Percentiles rank a stretch among this genome's conserved stretches.
phyloP scores from a whole-genome alignment of 1,140 invertebrate genomes.

The Penaeus japonicus region DNA sequence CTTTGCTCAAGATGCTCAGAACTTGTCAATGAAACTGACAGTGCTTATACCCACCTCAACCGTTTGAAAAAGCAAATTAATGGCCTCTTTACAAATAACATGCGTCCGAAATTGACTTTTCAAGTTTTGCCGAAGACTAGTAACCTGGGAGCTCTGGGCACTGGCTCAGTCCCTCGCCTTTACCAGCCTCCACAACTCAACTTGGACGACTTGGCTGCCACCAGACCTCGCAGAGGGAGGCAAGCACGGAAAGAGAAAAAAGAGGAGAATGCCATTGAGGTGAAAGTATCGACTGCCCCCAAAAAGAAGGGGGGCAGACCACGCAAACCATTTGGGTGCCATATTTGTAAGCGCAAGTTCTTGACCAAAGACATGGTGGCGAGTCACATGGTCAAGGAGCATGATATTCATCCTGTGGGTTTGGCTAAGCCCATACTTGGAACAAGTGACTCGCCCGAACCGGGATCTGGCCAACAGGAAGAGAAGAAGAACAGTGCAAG shows the following conservation, averaged over 20 bases:
- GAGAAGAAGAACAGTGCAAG: neutral
- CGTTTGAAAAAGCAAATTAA: slow-evolving; percentile 23
- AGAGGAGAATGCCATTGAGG: neutral
- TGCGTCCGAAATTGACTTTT: slow-evolving; percentile 35
- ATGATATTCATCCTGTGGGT: neutral
- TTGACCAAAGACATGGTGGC: slow-evolving; percentile 15
- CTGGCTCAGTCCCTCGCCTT: neutral
- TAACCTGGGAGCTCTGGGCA: neutral
- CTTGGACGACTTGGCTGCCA: slow-evolving; percentile 22
- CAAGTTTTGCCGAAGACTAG: slow-evolving; percentile 28
- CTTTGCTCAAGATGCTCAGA: slow-evolving; percentile 36
- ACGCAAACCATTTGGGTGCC: slow-evolving; percentile 36
- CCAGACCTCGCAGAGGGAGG: slow-evolving; percentile 3
- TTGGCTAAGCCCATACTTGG: neutral
- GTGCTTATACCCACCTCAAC: slow-evolving; percentile 22
- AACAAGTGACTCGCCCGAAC: neutral
- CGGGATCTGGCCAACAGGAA: neutral
- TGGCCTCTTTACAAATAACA: slow-evolving; percentile 4
- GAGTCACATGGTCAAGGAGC: slow-evolving; percentile 32
- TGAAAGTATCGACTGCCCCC: neutral
- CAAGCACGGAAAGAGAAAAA: neutral
- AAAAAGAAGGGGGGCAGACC: slow-evolving; percentile 42
- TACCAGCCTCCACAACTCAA: slow-evolving; percentile 23
- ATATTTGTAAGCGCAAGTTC: slow-evolving; percentile 46
- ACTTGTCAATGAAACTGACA: slow-evolving; percentile 31